Evolutionary conservation across 1,140 invertebrate genomes (phyloP), one percentile per base, ranked within the genome.

Genomic region (Drosophila neocordata): DNA sequence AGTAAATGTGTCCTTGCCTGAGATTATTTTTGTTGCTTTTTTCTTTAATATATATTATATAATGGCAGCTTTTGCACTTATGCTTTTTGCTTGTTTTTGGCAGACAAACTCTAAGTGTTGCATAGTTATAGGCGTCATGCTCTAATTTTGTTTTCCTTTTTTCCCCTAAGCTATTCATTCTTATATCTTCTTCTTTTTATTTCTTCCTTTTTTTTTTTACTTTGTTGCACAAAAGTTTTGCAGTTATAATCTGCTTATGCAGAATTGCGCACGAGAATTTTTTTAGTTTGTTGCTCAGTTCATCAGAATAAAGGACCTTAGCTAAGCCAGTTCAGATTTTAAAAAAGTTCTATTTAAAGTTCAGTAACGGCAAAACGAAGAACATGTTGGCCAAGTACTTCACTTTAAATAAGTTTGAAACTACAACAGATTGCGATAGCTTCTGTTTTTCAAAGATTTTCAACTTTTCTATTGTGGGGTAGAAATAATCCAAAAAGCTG

Each of bases 101-200:
- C 52, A 38, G 56, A 38, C 34, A 58, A 24, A 59, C 34, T 48
- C 8, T 59, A 59, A 59, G 57, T 59, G 57, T 59, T 59, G 57
- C 35, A 59, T 59, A 59, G 57, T 59, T 59, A 38, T 41, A 41
- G 57, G 57, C 53, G 53, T 24, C 18, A 35, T n/a, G 57, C 34
- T 59, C 37, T 41, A 56, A 35, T 56, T 56, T 56, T 18, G 53
- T 55, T 31, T 55, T 15, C 12, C 11, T 34, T 24, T 55, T 9
- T 13, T 1, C 27, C 27, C 9, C n/a, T 1, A n/a, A 20, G 44
- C 24, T 41, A 1, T 18, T 15, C 38, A 15, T 1, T 15, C 6
- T 15, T 41, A 6, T 8, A 8, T 15, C 15, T 9, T 7, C 8
- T 18, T 44, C 15, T 18, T 13, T 15, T 15, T 44, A 13, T 44